Base-by-base conservation (phyloP, 2,797 vertebrate genomes). In the Pagetopsis macropterus region DNA sequence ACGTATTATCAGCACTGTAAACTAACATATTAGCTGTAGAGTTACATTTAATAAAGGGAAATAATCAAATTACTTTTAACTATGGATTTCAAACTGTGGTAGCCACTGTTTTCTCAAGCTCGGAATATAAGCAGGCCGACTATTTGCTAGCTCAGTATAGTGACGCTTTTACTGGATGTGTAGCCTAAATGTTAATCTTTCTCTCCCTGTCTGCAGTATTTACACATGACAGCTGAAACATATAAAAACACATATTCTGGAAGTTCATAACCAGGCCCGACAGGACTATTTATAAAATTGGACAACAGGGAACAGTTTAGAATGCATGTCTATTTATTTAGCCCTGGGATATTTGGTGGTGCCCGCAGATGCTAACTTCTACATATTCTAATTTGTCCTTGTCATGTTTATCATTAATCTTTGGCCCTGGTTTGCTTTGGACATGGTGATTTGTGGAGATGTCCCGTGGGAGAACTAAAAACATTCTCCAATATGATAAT, bases 331-430 rank as follows among this genome's bases (percentile, higher is more conserved):
- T 91, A 79, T 90, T 88, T 92, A 84, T 92, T 90, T 88, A 80
- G 92, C 92, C 87, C 46, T 37, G 44, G 91, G 86, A 90, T 92
- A 92, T 92, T 91, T 86, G 83, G 79, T 5, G 75, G 88, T 67
- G 78, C 73, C 54, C 69, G 74, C 89, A 82, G 89, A 93, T 88
- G 90, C 84, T 89, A 93, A 93, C 90, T 90, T 92, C 84, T 79
- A 48, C 87, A 90, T 90, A 89, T 92, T 94, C 90, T 92, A 93
- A 94, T 94, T 94, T 94, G 92, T 94, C 93, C 93, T 93, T 93
- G 94, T 93, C 93, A 94, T 90, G 90, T 95, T 94, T 94, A 93
- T 93, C 93, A 94, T 93, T 94, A 95, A 95, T 95, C 94, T 94
- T 94, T 94, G 92, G 90, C 92, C 93, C 81, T 76, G 82, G 75